A percentile compares a stretch with the other conserved stretches of the same genome.
Conservation (phyloP, 2,888 invertebrate genomes). For the Apodemia duryi region DNA sequence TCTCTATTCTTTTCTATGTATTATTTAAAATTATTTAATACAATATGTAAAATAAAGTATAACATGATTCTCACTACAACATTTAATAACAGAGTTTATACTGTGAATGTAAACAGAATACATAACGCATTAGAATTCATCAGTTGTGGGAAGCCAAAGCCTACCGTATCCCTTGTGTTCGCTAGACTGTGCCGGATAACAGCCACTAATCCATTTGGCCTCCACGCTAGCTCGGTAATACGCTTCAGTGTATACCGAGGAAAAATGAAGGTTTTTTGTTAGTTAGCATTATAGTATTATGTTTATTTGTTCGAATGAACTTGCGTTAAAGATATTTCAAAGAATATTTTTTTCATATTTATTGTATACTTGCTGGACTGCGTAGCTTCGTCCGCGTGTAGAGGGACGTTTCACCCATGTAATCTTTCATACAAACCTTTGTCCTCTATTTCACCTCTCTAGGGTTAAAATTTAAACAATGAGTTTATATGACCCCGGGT, state of each 20-base stretch:
- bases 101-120: slow-evolving; percentile 15
- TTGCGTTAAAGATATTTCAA: too few relatives aligned
- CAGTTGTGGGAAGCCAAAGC: slow-evolving; percentile 17
- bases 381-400: too few relatives aligned
- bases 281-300: background rate
- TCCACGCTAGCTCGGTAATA: slow-evolving; percentile 9
- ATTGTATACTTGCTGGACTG: too few relatives aligned
- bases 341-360: too few relatives aligned
- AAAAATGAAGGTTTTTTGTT: slow-evolving; percentile 3
- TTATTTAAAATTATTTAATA: too few relatives aligned
- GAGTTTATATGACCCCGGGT: too few relatives aligned
- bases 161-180: slow-evolving; percentile 8
- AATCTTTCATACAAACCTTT: too few relatives aligned
- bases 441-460: too few relatives aligned
- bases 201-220: slow-evolving; percentile 41
- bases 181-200: slow-evolving; percentile 29
- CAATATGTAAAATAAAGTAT: background rate
- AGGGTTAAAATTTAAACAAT: too few relatives aligned
- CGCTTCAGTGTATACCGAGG: background rate
- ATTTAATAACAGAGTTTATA: slow-evolving; percentile 10
- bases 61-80: background rate
- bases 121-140: slow-evolving; percentile 21
- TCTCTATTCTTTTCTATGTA: too few relatives aligned
- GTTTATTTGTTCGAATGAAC: background rate
- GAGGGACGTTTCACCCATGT: too few relatives aligned